Evolutionary conservation across 1,140 invertebrate species (phyloP).

Genomic region (Zaprionus kolodkinae): DNA sequence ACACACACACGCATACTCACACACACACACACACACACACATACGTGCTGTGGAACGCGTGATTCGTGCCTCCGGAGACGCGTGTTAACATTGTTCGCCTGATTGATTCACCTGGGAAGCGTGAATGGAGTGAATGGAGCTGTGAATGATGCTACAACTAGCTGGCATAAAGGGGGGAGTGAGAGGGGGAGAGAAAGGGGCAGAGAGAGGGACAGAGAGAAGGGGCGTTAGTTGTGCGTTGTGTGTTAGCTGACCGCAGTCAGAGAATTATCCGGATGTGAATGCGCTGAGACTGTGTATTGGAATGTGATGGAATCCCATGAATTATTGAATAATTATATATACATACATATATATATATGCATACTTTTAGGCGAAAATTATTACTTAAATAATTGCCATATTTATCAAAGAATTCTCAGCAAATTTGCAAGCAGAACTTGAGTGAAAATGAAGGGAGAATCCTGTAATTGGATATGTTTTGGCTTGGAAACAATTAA

Average conservation of each 20-base stretch:
- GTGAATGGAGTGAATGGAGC: not conserved
- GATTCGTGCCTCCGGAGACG: slow-evolving; percentile 38
- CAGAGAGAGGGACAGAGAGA: not conserved
- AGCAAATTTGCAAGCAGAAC: too few relatives aligned
- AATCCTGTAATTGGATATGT: too few relatives aligned
- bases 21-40: not conserved
- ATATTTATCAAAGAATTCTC: too few relatives aligned
- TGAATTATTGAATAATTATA: too few relatives aligned
- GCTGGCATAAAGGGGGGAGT: not conserved
- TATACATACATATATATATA: too few relatives aligned
- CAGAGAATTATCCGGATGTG: slow-evolving; percentile 28
- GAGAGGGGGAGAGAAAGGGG: not conserved
- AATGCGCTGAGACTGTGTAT: not conserved
- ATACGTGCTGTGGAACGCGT: slow-evolving; percentile 19
- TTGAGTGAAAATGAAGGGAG: too few relatives aligned
- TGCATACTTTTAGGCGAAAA: too few relatives aligned
- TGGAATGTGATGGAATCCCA: too few relatives aligned
- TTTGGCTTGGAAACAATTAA: too few relatives aligned
- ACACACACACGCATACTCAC: not conserved
- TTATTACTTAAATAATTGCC: too few relatives aligned
- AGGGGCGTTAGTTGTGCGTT: not conserved
- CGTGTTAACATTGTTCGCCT: slow-evolving; percentile 33
- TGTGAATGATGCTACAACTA: not conserved
- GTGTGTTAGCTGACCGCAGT: slow-evolving; percentile 17
- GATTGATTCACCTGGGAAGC: slow-evolving; percentile 34